phyloP scores from a whole-genome alignment of 2,888 invertebrate species.

The Herminia tarsipennalis region DNA sequence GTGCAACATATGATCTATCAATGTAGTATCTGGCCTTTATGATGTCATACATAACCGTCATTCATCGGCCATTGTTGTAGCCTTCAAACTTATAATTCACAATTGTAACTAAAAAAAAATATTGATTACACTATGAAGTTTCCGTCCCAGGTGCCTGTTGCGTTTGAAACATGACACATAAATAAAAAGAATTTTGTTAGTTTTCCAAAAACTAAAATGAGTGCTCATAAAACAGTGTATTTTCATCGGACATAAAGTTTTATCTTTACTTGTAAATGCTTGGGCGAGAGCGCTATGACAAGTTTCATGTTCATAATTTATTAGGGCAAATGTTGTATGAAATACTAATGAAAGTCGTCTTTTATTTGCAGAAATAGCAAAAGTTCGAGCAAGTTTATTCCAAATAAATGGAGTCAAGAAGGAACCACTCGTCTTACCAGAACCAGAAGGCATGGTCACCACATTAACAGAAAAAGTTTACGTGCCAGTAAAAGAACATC shows the following conservation, averaged over 20 bases:
- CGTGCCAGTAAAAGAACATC: conserved; percentile 99
- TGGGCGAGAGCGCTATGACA: conserved; percentile 62
- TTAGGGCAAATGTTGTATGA: conserved; percentile 52
- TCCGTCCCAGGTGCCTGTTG: too few relatives aligned
- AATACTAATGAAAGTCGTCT: conserved; percentile 41
- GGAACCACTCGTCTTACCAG: conserved; percentile 96
- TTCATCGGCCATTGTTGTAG: conserved; percentile 34
- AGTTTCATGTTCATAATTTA: conserved; percentile 62
- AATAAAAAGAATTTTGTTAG: conserved; percentile 11
- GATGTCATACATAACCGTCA: conserved; percentile 64
- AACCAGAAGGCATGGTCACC: conserved; percentile 95
- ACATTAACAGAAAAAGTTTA: conserved; percentile 99
- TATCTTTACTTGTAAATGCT: conserved; percentile 62
- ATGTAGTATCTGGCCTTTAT: conserved; percentile 50
- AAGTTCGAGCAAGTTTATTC: conserved; percentile 98
- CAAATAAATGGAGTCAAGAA: conserved; percentile 99
- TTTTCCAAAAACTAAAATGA: conserved; percentile 43
- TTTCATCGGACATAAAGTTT: conserved; percentile 63
- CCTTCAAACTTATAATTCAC: conserved; percentile 36
- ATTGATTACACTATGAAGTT: conserved; percentile 23
- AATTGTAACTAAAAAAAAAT: conserved; percentile 22
- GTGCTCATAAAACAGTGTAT: conserved; percentile 48
- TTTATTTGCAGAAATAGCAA: conserved; percentile 96
- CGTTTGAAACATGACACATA: too few relatives aligned
- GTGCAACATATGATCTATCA: conserved; percentile 57